Conservation (phyloP, 2,888 invertebrate species). For the Ashinkailepas kermadecensis region DNA sequence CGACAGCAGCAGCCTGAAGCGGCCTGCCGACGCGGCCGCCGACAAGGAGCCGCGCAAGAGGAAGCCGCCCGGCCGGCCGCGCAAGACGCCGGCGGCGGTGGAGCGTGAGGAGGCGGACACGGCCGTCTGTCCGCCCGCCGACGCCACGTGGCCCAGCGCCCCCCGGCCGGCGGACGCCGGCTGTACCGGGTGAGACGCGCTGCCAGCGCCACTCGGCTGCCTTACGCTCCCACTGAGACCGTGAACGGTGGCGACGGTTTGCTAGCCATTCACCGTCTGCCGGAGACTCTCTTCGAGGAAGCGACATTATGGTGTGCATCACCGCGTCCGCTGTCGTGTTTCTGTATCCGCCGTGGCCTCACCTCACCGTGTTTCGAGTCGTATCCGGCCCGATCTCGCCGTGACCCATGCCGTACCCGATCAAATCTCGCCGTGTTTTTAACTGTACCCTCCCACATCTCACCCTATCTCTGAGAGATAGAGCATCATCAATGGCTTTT, state of each 20-base stretch:
- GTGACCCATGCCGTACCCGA: too few species aligned
- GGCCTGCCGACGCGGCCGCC: neutral
- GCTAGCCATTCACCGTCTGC: neutral
- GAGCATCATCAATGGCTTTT: too few species aligned
- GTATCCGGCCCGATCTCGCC: too few species aligned
- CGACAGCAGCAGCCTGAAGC: neutral
- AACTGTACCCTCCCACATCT: too few species aligned
- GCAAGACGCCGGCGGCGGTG: neutral
- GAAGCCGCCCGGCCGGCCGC: neutral
- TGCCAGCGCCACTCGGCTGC: neutral
- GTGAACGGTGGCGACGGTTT: neutral
- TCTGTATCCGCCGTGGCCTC: too few species aligned
- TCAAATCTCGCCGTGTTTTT: too few species aligned
- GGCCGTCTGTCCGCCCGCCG: neutral
- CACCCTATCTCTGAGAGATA: too few species aligned
- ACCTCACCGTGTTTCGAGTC: too few species aligned
- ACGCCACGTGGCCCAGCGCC: neutral
- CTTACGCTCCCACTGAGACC: neutral
- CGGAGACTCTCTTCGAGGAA: neutral
- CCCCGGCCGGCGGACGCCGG: neutral
- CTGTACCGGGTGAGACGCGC: neutral
- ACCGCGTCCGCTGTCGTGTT: too few species aligned
- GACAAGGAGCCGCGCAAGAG: slow-evolving; percentile 6
- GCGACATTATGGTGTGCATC: too few species aligned
- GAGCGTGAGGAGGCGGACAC: neutral